Base-by-base conservation (phyloP, 2,113 vertebrate species). In the Heliornis fulica region DNA sequence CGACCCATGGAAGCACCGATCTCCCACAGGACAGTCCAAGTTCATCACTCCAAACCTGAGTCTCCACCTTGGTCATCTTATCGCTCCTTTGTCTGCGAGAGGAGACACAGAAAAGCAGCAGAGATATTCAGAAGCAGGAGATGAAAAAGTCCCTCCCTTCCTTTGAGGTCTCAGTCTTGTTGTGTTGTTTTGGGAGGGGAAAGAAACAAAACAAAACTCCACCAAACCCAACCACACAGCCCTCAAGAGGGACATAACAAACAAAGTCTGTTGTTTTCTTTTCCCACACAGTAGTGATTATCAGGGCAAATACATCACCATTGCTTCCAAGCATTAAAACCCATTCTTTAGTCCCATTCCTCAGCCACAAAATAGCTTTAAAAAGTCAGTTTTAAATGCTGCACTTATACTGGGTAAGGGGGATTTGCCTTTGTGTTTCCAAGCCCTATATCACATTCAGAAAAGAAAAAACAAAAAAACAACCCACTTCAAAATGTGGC, bases 61-160 rank as follows among this genome's bases (percentile, higher is more conserved):
- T 28, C 46, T 77, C 31, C 46, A 83, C 56, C 60, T 36, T 0
- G 1, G 53, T 40, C 59, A 4, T 26, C 74, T 89, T 82, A 70
- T 43, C 14, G 0, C 40, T 48, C 74, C 75, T 43, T 45, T 10
- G 63, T 13, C 90, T 40, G 70, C 0, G 0, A 69, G 26, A 80
- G 50, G 71, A 74, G 78, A 50, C 63, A 18, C 78, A 46, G 1
- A 2, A 63, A 74, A 79, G 63, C 51, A 56, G 85, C 68, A 75
- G 38, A 74, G 50, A 36, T 69, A 64, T 16, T 64, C 78, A 88
- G 54, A 86, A 79, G 69, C 74, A 79, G 21, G 59, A 87, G 12
- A 87, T 68, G 64, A 75, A 32, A n/a, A 79, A 83, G 79, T 74
- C 66, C 83, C 69, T 92, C 60, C 79, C 48, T 78, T 96, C 72